Percentiles rank a stretch among this genome's conserved stretches.
Evolutionary conservation across 2,888 invertebrate genomes (phyloP).

Genomic region (Smittia sp.): DNA sequence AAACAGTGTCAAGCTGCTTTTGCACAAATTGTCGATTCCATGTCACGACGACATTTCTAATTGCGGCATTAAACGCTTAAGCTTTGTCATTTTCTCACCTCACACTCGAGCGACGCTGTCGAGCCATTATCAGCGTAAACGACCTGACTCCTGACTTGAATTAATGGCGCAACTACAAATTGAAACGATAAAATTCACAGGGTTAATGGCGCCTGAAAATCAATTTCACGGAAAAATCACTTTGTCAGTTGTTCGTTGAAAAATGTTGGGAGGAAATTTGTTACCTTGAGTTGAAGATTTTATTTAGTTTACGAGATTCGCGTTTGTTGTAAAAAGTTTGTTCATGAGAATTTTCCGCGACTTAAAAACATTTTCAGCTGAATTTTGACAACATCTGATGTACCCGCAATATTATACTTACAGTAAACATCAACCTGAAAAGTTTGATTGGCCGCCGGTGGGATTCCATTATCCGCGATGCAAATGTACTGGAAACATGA

Average conservation of each 20-base stretch:
- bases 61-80: no score
- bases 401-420: slow-evolving; percentile 58
- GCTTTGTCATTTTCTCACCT: slow-evolving; percentile 53
- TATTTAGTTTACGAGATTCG: no score
- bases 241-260: not conserved
- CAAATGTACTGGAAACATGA: slow-evolving; percentile 60
- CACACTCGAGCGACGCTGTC: slow-evolving; percentile 73
- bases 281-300: no score
- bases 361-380: no score
- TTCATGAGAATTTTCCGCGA: no score
- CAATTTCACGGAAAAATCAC: slow-evolving; percentile 10
- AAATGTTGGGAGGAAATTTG: no score
- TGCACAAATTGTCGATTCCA: no score
- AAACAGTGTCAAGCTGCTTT: no score
- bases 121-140: slow-evolving; percentile 69
- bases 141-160: slow-evolving; percentile 72
- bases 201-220: slow-evolving; percentile 22
- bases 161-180: slow-evolving; percentile 73
- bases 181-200: slow-evolving; percentile 4
- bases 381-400: no score
- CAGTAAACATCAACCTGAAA: slow-evolving; percentile 87
- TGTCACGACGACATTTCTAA: no score
- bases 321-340: no score
- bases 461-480: slow-evolving; percentile 79
- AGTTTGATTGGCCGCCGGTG: slow-evolving; percentile 75